Percentiles rank a stretch among this genome's conserved stretches.
phyloP scores from a whole-genome alignment of 2,888 invertebrate genomes.

The Venusia cambrica region DNA sequence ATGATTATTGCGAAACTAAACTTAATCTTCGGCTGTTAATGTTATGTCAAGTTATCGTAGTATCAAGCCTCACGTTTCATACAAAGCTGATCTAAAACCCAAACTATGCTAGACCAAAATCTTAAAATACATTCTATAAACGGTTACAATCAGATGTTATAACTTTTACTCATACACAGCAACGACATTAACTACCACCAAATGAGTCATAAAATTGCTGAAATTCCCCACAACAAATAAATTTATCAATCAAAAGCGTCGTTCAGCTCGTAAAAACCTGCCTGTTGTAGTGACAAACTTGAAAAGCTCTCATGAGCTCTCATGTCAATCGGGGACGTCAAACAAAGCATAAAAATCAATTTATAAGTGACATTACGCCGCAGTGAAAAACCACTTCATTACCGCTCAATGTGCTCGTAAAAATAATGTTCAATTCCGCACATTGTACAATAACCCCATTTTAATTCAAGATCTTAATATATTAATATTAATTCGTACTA shows the following conservation, averaged over 20 bases:
- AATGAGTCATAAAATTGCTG: slow-evolving; percentile 77
- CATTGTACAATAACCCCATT: slow-evolving; percentile 56
- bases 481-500: slow-evolving; percentile 74
- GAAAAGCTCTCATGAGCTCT: slow-evolving; percentile 55
- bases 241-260: slow-evolving; percentile 65
- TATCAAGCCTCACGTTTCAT: too few species aligned
- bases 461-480: slow-evolving; percentile 58
- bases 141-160: slow-evolving; percentile 47
- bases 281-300: slow-evolving; percentile 27
- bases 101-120: slow-evolving; percentile 22
- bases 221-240: slow-evolving; percentile 74
- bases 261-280: slow-evolving; percentile 59
- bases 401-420: slow-evolving; percentile 61
- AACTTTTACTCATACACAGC: slow-evolving; percentile 52
- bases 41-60: too few species aligned
- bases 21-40: too few species aligned
- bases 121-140: too few species aligned
- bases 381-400: slow-evolving; percentile 70
- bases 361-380: slow-evolving; percentile 66
- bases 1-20: too few species aligned
- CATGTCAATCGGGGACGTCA: slow-evolving; percentile 79
- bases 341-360: slow-evolving; percentile 80
- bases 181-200: slow-evolving; percentile 63
- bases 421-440: slow-evolving; percentile 42
- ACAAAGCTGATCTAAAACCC: slow-evolving; percentile 10